Conservation (phyloP, 1,140 invertebrate species). For the Drosophila pallidifrons region DNA sequence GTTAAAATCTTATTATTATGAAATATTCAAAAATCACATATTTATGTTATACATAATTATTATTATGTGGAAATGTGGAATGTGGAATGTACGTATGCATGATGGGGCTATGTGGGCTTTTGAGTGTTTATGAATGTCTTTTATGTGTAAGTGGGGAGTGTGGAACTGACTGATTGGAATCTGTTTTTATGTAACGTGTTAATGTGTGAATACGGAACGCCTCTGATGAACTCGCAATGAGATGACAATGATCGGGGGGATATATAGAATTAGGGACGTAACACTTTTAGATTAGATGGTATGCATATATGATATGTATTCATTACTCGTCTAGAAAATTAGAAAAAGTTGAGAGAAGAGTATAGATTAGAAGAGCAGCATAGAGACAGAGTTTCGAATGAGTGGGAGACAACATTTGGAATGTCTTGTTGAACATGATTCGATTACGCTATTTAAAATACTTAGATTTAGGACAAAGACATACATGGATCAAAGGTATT, state of each 20-base stretch:
- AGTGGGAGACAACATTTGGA: not conserved
- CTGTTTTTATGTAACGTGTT: constrained; percentile 39
- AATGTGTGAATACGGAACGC: constrained; percentile 34
- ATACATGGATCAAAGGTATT: constrained; percentile 49
- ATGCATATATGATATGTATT: constrained; percentile 80
- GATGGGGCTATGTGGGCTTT: constrained; percentile 41
- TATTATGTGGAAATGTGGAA: too few species aligned
- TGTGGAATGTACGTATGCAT: constrained; percentile 45
- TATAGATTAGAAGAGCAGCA: constrained; percentile 79
- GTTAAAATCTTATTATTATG: constrained; percentile 8
- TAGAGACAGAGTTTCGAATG: constrained; percentile 66
- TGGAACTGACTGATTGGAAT: constrained; percentile 64
- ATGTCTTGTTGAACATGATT: constrained; percentile 40
- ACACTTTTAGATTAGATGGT: constrained; percentile 62
- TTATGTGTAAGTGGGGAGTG: constrained; percentile 32
- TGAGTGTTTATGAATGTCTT: constrained; percentile 14
- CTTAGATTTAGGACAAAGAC: constrained; percentile 53
- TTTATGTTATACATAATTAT: constrained; percentile 2
- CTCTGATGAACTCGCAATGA: constrained; percentile 65
- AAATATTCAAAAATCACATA: constrained; percentile 17
- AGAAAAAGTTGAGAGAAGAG: constrained; percentile 80
- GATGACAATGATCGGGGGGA: constrained; percentile 51
- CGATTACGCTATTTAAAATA: constrained; percentile 57
- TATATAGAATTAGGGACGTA: constrained; percentile 52
- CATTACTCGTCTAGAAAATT: constrained; percentile 84